phyloP scores from a whole-genome alignment of 2,113 vertebrate species.

The Leptocoma aspasia region DNA sequence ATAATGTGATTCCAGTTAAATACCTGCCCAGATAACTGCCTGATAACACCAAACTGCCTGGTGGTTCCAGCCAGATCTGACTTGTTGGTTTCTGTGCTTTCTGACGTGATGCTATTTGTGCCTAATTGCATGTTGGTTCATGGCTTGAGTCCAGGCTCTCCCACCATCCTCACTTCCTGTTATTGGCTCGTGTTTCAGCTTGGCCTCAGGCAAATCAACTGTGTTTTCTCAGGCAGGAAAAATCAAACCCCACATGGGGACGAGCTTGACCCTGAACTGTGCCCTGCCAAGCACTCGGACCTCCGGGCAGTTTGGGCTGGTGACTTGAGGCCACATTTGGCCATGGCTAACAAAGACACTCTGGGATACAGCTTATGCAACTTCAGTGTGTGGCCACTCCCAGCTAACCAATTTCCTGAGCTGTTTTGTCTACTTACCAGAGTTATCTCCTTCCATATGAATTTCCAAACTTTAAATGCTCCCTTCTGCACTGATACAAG shows the following conservation, averaged over 20 bases:
- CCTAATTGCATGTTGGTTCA: background rate
- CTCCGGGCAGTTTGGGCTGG: background rate
- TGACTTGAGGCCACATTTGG: background rate
- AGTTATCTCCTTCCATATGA: background rate
- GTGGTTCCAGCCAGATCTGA: conserved; percentile 48
- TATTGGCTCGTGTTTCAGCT: background rate
- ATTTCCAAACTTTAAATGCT: background rate
- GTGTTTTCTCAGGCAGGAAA: conserved; percentile 29
- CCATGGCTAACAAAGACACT: background rate
- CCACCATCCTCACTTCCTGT: conserved; percentile 35
- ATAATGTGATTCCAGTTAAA: conserved; percentile 29
- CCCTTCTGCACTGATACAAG: background rate
- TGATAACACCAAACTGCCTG: conserved; percentile 14
- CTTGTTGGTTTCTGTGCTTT: conserved; percentile 40
- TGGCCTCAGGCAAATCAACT: background rate
- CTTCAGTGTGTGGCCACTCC: background rate
- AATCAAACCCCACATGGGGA: background rate
- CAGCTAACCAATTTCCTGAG: background rate
- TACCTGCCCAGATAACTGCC: conserved; percentile 29
- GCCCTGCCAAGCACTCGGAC: background rate
- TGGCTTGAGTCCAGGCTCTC: conserved; percentile 45
- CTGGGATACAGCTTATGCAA: background rate
- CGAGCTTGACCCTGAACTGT: background rate
- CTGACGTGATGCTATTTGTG: background rate
- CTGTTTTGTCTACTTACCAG: background rate